Conservation (phyloP, 2,888 invertebrate species). For the Gastracanthus pulcherrimus region DNA sequence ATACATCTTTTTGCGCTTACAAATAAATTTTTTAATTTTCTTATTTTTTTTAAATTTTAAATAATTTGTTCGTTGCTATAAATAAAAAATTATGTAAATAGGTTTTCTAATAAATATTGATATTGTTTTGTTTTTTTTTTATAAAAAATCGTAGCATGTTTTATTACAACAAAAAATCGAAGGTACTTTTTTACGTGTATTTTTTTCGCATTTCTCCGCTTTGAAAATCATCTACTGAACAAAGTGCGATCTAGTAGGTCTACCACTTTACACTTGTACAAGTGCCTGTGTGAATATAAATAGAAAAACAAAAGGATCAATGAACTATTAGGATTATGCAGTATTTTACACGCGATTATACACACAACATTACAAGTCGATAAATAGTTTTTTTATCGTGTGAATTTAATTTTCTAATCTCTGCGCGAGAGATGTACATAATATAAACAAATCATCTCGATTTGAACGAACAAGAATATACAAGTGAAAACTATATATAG, state of each 20-base stretch:
- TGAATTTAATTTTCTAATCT: conserved; percentile 39
- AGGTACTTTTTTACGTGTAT: conserved; percentile 43
- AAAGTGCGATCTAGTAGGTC: conserved; percentile 56
- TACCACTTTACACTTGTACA: conserved; percentile 54
- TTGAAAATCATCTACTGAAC: conserved; percentile 49
- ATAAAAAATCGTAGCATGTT: conserved; percentile 47
- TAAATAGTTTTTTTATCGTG: conserved; percentile 34
- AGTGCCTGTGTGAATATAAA: conserved; percentile 53
- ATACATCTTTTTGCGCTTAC: not conserved
- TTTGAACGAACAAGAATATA: conserved; percentile 41
- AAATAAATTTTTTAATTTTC: conserved; percentile 30
- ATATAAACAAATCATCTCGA: conserved; percentile 42
- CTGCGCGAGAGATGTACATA: conserved; percentile 24
- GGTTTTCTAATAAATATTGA: conserved; percentile 41
- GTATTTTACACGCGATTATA: conserved; percentile 54
- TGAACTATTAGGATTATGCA: conserved; percentile 42
- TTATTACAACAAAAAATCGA: conserved; percentile 54
- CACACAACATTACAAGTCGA: conserved; percentile 41
- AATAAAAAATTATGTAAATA: conserved; percentile 39
- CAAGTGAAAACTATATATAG: conserved; percentile 42
- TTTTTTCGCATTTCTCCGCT: conserved; percentile 28
- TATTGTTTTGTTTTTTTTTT: conserved; percentile 33
- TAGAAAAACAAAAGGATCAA: conserved; percentile 54
- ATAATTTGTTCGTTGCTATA: not conserved
- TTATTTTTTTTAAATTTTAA: not conserved